These are phyloP conservation scores for Bufo bufo DNA, from an alignment of 2,113 vertebrate genomes.

Conservation along the genomic window DNA sequence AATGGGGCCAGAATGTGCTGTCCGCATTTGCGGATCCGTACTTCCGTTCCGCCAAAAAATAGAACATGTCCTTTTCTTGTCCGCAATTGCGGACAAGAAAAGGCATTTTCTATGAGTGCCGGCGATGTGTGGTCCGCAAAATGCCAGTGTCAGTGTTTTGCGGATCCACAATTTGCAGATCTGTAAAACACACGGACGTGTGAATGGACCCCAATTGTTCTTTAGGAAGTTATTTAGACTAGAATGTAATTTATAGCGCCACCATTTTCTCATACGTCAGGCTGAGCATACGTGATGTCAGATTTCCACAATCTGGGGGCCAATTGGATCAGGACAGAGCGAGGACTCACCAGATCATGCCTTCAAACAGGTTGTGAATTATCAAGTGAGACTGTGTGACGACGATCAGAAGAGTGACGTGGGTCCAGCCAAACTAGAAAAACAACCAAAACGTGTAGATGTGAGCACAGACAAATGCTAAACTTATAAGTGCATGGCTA, in stretches of 20 bases:
- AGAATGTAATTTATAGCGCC: too few relatives aligned
- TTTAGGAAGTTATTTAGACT: background rate
- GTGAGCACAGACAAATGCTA: background rate
- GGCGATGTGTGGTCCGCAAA: too few relatives aligned
- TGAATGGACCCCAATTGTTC: background rate
- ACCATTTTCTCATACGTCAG: too few relatives aligned
- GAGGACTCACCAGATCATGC: constrained; percentile 93
- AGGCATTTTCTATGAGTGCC: too few relatives aligned
- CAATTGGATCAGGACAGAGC: background rate
- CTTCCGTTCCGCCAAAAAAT: too few relatives aligned
- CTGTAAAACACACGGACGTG: too few relatives aligned
- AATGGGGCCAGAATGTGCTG: too few relatives aligned
- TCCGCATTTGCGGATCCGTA: too few relatives aligned
- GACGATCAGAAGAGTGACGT: constrained; percentile 93
- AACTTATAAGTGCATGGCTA: background rate
- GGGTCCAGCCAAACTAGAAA: constrained; percentile 95
- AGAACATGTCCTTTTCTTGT: too few relatives aligned
- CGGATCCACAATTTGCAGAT: too few relatives aligned
- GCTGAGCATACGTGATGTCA: background rate
- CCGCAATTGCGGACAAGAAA: too few relatives aligned
- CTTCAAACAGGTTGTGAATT: constrained; percentile 98
- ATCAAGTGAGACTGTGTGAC: constrained; percentile 98
- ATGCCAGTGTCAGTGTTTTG: too few relatives aligned
- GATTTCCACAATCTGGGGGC: background rate
- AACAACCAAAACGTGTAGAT: constrained; percentile 56